Conservation (phyloP, 2,797 vertebrate species). For the Coregonus sp. region DNA sequence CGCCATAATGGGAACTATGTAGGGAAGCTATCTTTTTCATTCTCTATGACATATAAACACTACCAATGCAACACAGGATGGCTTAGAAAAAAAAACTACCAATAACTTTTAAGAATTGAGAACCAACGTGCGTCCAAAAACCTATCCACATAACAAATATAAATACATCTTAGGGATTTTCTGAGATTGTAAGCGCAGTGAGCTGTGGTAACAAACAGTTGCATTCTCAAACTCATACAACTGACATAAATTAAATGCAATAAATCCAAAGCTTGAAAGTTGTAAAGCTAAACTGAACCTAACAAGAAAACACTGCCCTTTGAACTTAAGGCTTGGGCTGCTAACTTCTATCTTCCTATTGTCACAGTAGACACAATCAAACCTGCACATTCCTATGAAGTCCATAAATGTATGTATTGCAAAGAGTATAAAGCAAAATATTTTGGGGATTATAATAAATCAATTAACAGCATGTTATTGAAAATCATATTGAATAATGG, state of each 20-base stretch:
- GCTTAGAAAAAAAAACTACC: not conserved
- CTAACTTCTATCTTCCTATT: slow-evolving; percentile 21
- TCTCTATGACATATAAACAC: slow-evolving; percentile 7
- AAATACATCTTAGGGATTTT: slow-evolving; percentile 61
- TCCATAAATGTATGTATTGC: not conserved
- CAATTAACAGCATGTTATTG: not conserved
- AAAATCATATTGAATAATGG: not conserved
- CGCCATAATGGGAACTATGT: no score
- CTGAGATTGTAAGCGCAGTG: slow-evolving; percentile 53
- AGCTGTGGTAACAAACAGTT: slow-evolving; percentile 62
- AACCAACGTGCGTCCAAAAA: slow-evolving; percentile 36
- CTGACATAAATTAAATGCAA: slow-evolving; percentile 65
- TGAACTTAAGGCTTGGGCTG: slow-evolving; percentile 53
- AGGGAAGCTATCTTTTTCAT: no score
- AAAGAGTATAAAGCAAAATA: slow-evolving; percentile 9
- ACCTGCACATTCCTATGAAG: slow-evolving; percentile 15
- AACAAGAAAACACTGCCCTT: slow-evolving; percentile 30
- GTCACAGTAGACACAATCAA: slow-evolving; percentile 44
- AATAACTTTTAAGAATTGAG: not conserved
- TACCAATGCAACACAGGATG: not conserved
- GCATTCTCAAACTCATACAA: slow-evolving; percentile 55
- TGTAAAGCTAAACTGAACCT: slow-evolving; percentile 25
- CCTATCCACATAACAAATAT: slow-evolving; percentile 69
- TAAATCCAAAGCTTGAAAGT: slow-evolving; percentile 35
- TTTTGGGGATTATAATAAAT: not conserved